Evolutionary conservation across 2,888 invertebrate genomes (phyloP).

Genomic region (Drosophila cyrtoloma): DNA sequence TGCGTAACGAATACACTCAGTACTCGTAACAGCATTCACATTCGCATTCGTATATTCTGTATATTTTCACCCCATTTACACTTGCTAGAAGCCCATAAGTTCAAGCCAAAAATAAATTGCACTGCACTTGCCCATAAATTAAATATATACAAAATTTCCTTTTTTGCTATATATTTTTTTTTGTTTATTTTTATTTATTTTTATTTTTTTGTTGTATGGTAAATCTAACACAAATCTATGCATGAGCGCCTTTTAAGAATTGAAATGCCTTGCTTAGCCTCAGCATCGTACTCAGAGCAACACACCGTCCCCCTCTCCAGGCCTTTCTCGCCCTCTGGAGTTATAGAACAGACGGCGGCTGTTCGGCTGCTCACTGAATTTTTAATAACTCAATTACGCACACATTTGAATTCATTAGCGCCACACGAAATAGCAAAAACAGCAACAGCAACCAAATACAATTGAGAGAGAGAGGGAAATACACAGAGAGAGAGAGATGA

Average conservation of each 20-base stretch:
- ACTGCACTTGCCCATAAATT: slow-evolving; percentile 68
- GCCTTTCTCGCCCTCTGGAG: neutral
- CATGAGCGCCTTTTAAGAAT: slow-evolving; percentile 76
- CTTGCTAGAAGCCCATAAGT: slow-evolving; percentile 19
- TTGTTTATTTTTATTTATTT: neutral
- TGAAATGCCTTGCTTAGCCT: slow-evolving; percentile 35
- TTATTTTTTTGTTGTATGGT: slow-evolving; percentile 10
- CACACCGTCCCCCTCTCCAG: neutral
- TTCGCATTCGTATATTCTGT: neutral
- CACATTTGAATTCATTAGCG: slow-evolving; percentile 84
- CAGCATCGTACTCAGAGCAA: slow-evolving; percentile 6
- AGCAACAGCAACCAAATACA: slow-evolving; percentile 30
- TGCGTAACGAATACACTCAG: slow-evolving; percentile 36
- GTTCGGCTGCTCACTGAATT: slow-evolving; percentile 68
- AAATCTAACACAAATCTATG: slow-evolving; percentile 48
- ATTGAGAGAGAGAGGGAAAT: slow-evolving; percentile 9
- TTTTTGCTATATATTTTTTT: neutral
- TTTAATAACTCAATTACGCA: slow-evolving; percentile 84
- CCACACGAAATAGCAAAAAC: slow-evolving; percentile 53
- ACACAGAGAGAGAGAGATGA: neutral
- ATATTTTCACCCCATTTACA: slow-evolving; percentile 49
- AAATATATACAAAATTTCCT: slow-evolving; percentile 43
- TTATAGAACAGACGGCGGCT: slow-evolving; percentile 44
- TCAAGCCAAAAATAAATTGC: slow-evolving; percentile 61
- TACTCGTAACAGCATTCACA: slow-evolving; percentile 4